Conservation (phyloP, 2,113 vertebrate species). For the Scalopus aquaticus region DNA sequence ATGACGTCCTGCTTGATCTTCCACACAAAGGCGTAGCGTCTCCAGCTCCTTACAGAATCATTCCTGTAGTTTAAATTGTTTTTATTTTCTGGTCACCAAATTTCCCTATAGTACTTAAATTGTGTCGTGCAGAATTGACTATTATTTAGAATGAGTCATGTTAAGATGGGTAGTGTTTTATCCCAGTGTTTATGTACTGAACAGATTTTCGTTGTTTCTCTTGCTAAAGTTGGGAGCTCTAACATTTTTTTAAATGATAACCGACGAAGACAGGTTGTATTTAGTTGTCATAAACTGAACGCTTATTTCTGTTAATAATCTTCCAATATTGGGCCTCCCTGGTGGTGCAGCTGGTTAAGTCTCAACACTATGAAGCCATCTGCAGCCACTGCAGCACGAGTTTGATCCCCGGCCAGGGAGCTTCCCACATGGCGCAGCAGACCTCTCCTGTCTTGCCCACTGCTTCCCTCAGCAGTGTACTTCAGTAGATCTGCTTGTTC, state of each 20-base stretch:
- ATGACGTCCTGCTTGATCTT: background rate
- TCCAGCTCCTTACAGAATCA: background rate
- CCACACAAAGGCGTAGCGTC: background rate
- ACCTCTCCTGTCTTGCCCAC: no score
- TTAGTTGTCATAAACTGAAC: background rate
- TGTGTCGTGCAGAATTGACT: background rate
- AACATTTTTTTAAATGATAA: constrained; percentile 7
- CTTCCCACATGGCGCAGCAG: no score
- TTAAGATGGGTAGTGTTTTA: background rate
- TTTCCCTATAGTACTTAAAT: background rate
- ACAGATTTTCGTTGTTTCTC: background rate
- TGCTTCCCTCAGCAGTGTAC: no score
- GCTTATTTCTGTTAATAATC: background rate
- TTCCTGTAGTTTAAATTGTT: background rate
- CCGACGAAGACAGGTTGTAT: background rate
- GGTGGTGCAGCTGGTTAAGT: no score
- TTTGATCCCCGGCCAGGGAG: no score
- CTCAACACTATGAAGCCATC: no score
- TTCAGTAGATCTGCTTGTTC: no score
- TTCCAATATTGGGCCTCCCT: no score
- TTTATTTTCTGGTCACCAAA: background rate
- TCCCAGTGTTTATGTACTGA: background rate
- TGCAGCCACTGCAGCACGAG: no score
- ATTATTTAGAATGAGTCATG: background rate
- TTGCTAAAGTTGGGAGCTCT: background rate